Base-by-base conservation (phyloP, 2,888 invertebrate genomes). In the Campaea margaritaria region DNA sequence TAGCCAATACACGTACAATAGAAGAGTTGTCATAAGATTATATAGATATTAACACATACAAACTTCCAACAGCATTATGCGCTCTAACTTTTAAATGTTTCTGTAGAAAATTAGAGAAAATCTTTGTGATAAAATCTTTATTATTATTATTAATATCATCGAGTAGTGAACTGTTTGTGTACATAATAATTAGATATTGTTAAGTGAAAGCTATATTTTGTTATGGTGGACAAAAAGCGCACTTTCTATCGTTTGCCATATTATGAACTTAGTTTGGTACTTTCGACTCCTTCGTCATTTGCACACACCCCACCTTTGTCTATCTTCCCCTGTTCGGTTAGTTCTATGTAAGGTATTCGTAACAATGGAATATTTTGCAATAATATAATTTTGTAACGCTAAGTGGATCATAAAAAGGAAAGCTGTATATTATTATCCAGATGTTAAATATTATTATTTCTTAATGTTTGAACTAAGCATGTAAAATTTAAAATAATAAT, bases 401-500 rank as follows among this genome's bases (percentile, higher is more conserved):
- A 90, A 90, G 89, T 86, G 89, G 86, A 89, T 89, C 87, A 78
- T 89, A 86, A 87, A 77, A 82, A 83, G 79, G 78, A 84, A 82
- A 85, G 79, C 86, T 91, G 91, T 91, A 91, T 91, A 91, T 90
- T 91, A 91, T 90, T 92, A 90, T 90, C 81, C 89, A 91, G 87
- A 91, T 92, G 92, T 92, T 90, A 89, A 90, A 90, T 91, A 92
- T 91, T 91, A 90, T 90, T 91, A 86, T 86, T 88, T 91, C 91
- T 86, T 89, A 89, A 91, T 91, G 91, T 91, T 91, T 91, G 84
- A 90, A 87, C 86, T 91, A 91, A 92, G 91, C 91, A 91, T 91
- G 91, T 91, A 91, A 91, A 92, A 92, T 91, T 91, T 87, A 89
- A 91, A 90, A 91, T 91, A 90, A 89, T 89, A 92, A 91, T 92